phyloP scores from a whole-genome alignment of 2,113 vertebrate species.

The Heterotilapia buettikoferi region DNA sequence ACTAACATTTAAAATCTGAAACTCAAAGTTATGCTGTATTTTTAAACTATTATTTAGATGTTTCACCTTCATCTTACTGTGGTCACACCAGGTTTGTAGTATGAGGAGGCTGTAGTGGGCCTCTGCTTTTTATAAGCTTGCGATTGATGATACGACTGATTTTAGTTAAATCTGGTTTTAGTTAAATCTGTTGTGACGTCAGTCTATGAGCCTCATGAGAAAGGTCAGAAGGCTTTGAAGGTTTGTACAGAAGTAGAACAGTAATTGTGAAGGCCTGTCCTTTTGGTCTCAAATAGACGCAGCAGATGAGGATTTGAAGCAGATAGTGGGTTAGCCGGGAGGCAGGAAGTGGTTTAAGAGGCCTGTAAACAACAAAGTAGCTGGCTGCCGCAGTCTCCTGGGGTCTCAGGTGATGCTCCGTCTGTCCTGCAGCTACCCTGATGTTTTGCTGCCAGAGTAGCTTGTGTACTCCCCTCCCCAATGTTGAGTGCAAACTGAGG shows the following conservation, averaged over 20 bases:
- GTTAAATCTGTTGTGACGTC: background rate
- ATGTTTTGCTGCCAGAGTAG: constrained; percentile 5
- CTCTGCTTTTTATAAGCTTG: background rate
- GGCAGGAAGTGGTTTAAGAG: background rate
- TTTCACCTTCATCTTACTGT: background rate
- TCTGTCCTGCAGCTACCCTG: constrained; percentile 1
- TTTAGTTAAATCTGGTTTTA: background rate
- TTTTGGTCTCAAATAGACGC: background rate
- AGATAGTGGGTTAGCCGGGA: background rate
- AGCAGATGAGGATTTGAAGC: background rate
- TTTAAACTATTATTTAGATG: background rate
- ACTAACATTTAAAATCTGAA: background rate
- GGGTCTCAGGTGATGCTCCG: constrained; percentile 12
- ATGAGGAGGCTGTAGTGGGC: background rate
- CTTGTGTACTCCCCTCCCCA: background rate
- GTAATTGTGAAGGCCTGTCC: background rate
- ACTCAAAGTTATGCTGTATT: background rate
- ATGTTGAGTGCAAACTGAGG: background rate
- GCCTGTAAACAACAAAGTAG: constrained; percentile 3
- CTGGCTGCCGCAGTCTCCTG: constrained; percentile 8
- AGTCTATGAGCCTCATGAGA: background rate
- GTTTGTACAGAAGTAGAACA: background rate
- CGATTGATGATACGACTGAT: background rate
- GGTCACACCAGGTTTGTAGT: background rate
- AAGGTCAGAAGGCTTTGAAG: background rate